Conservation (phyloP, 2,113 vertebrate species). For the Lonchura striata region DNA sequence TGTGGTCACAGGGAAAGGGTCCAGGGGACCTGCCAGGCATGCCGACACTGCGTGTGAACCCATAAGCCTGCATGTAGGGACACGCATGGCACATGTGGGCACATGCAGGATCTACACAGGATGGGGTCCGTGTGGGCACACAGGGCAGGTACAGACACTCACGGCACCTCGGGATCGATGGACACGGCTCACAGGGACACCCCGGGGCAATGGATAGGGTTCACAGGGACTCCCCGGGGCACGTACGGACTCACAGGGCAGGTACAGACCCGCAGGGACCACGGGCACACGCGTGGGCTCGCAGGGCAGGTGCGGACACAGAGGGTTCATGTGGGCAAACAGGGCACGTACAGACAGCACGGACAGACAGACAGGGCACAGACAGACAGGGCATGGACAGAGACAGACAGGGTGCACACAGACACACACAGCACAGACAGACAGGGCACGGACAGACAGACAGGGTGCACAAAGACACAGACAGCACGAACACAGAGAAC, state of each 20-base stretch:
- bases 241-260: background rate
- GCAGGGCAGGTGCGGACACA: background rate
- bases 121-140: background rate
- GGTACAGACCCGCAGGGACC: background rate
- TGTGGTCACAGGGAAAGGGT: rapidly evolving
- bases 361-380: too few species aligned
- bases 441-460: too few species aligned
- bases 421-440: too few species aligned
- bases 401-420: too few species aligned
- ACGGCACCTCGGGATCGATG: background rate
- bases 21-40: rapidly evolving
- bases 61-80: rapidly evolving
- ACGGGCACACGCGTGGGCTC: rapidly evolving
- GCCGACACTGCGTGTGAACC: rapidly evolving
- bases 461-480: too few species aligned
- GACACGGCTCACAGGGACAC: background rate
- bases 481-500: too few species aligned
- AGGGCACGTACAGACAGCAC: background rate
- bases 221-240: rapidly evolving
- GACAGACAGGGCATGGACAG: too few species aligned
- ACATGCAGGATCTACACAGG: too few species aligned
- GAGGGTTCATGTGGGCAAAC: too few species aligned
- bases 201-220: background rate
- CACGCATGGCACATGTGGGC: rapidly evolving
- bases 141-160: rapidly evolving